Base-by-base conservation (phyloP, 2,888 invertebrate genomes). In the Drosophila falleni region DNA sequence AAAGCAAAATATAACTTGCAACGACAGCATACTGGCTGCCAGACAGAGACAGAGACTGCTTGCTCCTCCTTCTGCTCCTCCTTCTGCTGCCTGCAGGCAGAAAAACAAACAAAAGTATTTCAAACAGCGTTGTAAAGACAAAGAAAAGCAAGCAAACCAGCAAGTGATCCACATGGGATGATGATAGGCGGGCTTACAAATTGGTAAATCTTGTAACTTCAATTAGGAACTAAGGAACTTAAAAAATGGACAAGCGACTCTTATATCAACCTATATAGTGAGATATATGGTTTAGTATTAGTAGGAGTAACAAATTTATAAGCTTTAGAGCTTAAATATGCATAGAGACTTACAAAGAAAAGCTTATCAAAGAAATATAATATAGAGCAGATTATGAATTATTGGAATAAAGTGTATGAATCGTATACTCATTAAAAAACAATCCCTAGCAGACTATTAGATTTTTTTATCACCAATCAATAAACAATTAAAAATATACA, bases 121-220 rank as follows among this genome's bases (percentile, higher is more conserved):
- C 63, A 63, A 71, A 69, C 75, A 70, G 72, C 49, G 50, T 15
- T 46, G 70, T 50, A 74, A 61, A 72, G 82, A 71, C 72, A 79
- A 76, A 79, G 74, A 68, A 55, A 51, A 56, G 49, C 60, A 60
- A 63, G 61, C 55, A 35, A 53, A 71, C 19, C 46, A 44, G 56
- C 55, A 51, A 74, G 56, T 60, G 61, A 64, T 73, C 58, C 75
- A 75, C 54, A 63, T 79, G 73, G n/a, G 35, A 50, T 50, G 46
- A 51, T 50, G 87, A 83, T 75, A 69, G 67, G 39, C 63, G 56
- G 66, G 71, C 66, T 80, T 68, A 83, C 86, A 88, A 86, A 80
- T 81, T 80, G 77, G 80, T 74, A 77, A 86, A 78, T 77, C 74
- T 73, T 83, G 86, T 78, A 67, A 75, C 71, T 73, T 71, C 80